Evolutionary conservation across 1,140 invertebrate species (phyloP).

Genomic region (Neodiprion virginianus): DNA sequence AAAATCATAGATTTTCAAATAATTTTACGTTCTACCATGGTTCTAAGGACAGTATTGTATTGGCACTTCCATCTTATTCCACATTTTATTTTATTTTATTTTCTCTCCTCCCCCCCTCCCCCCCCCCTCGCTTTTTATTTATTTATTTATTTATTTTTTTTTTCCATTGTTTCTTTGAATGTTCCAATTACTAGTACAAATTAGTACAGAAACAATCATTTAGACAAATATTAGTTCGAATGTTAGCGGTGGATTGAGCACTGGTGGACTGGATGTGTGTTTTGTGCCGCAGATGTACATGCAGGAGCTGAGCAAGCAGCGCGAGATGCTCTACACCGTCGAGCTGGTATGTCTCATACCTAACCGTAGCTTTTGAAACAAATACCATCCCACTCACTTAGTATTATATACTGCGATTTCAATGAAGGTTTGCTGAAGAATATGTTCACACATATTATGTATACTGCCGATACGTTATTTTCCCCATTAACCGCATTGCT

Average conservation of each 20-base stretch:
- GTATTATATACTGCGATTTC: conserved; percentile 5
- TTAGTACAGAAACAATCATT: conserved; percentile 4
- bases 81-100: neutral
- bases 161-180: neutral
- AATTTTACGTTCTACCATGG: neutral
- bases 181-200: conserved; percentile 6
- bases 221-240: conserved; percentile 24
- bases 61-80: neutral
- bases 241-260: conserved; percentile 53
- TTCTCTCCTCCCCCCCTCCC: neutral
- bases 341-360: conserved; percentile 77
- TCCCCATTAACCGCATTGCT: conserved; percentile 7
- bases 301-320: conserved; percentile 88
- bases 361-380: conserved; percentile 38
- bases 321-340: conserved; percentile 83
- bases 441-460: neutral
- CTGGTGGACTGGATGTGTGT: conserved; percentile 61
- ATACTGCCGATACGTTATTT: neutral
- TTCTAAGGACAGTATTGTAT: conserved; percentile 7
- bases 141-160: conserved; percentile 2
- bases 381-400: conserved; percentile 9
- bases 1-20: neutral
- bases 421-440: neutral
- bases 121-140: neutral
- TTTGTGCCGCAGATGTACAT: conserved; percentile 77